Conservation (phyloP, 2,113 vertebrate genomes). For the Epinephelus fuscoguttatus region DNA sequence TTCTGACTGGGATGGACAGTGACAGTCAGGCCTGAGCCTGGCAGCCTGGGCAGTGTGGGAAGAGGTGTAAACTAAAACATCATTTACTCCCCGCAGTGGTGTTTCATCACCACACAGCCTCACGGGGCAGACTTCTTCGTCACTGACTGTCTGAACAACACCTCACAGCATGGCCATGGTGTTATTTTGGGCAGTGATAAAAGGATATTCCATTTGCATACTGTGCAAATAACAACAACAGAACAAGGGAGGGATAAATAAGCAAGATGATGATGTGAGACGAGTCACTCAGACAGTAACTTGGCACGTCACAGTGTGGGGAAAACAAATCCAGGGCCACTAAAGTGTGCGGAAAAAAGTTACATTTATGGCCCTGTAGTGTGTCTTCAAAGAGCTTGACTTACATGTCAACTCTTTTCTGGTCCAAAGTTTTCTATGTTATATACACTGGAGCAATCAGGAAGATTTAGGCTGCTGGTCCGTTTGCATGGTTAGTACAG, state of each 20-base stretch:
- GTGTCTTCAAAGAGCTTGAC: neutral
- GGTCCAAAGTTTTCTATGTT: no score
- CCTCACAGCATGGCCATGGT: slow-evolving; percentile 62
- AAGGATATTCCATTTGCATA: slow-evolving; percentile 60
- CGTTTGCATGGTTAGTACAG: no score
- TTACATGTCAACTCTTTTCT: neutral
- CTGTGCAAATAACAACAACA: slow-evolving; percentile 62
- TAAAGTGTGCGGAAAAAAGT: neutral
- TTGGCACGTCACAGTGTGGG: neutral
- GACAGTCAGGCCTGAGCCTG: slow-evolving; percentile 36
- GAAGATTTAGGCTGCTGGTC: no score
- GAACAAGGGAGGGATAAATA: slow-evolving; percentile 22
- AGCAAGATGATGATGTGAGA: neutral
- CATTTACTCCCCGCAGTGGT: slow-evolving; percentile 66
- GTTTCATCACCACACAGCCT: slow-evolving; percentile 67
- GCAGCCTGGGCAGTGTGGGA: slow-evolving; percentile 57
- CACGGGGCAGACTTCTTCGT: slow-evolving; percentile 61
- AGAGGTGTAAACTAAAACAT: slow-evolving; percentile 68
- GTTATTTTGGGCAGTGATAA: slow-evolving; percentile 67
- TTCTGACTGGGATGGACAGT: slow-evolving; percentile 41
- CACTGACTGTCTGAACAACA: slow-evolving; percentile 68
- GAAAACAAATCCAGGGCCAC: neutral
- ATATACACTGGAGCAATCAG: no score
- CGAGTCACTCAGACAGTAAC: neutral
- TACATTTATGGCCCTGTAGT: neutral